A percentile compares a stretch with the other conserved stretches of the same genome.
Conservation (phyloP, 2,113 vertebrate species). For the Hylia prasina region DNA sequence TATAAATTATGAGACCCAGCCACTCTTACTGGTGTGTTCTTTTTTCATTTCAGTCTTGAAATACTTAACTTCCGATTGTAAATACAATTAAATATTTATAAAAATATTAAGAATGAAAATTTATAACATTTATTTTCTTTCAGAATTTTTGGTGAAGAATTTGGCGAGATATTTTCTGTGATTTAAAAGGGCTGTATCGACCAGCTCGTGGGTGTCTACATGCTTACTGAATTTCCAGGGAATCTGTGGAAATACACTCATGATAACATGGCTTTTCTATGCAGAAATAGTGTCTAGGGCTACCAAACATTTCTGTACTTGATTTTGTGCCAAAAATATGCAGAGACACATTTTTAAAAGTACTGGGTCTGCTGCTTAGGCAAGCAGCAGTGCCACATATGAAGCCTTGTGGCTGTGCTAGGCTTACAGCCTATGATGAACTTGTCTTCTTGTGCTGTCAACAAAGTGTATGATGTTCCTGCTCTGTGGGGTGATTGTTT, state of each 20-base stretch:
- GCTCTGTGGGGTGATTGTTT: background rate
- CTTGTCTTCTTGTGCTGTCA: background rate
- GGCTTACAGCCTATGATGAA: background rate
- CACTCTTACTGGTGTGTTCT: background rate
- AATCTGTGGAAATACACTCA: background rate
- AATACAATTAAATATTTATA: background rate
- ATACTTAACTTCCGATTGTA: background rate
- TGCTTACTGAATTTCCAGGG: background rate
- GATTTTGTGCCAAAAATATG: background rate
- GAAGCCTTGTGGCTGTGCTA: background rate
- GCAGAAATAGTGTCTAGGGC: background rate
- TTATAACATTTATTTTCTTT: background rate
- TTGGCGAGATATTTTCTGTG: background rate
- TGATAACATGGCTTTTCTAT: background rate
- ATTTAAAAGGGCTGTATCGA: background rate
- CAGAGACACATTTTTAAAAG: background rate
- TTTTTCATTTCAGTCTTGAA: background rate
- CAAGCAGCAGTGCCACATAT: fast-evolving
- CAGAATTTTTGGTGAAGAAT: background rate
- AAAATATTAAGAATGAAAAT: background rate
- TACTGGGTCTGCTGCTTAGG: background rate
- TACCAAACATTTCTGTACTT: fast-evolving
- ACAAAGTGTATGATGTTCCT: background rate
- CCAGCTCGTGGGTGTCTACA: background rate
- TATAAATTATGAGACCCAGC: background rate